Evolutionary conservation across 23 tunicate species (phyloP).

Genomic region (Halocynthia aurantium): DNA sequence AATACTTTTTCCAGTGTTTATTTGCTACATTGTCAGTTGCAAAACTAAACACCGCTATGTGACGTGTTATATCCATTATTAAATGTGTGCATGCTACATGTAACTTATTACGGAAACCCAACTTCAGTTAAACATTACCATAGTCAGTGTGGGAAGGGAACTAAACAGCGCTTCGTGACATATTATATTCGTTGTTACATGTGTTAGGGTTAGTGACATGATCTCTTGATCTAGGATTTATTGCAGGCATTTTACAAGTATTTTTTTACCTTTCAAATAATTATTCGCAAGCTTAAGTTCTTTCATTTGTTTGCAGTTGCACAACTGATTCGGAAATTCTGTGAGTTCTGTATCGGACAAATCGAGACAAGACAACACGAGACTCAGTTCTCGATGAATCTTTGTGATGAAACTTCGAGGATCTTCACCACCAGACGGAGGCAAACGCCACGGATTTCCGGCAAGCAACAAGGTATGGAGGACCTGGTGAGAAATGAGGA

Average conservation of each 20-base stretch:
- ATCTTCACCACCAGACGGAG: constrained; percentile 81
- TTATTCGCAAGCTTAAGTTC: constrained; percentile 69
- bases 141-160: no score
- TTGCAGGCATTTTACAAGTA: background rate
- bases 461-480: constrained; percentile 31
- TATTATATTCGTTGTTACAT: background rate
- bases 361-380: constrained; percentile 46
- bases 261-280: constrained; percentile 39
- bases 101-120: no score
- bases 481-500: background rate
- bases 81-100: no score
- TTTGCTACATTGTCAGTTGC: no score
- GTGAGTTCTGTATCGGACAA: constrained; percentile 46
- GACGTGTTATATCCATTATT: no score
- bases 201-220: no score
- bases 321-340: constrained; percentile 67
- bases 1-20: no score
- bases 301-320: constrained; percentile 45
- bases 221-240: no score
- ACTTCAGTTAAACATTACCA: no score
- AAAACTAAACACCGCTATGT: no score
- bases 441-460: constrained; percentile 90
- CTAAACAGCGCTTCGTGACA: background rate
- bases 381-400: constrained; percentile 62
- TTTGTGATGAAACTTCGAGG: constrained; percentile 67